Evolutionary conservation across 1,140 invertebrate genomes (phyloP).

Genomic region (Meloidogyne chitwoodi): DNA sequence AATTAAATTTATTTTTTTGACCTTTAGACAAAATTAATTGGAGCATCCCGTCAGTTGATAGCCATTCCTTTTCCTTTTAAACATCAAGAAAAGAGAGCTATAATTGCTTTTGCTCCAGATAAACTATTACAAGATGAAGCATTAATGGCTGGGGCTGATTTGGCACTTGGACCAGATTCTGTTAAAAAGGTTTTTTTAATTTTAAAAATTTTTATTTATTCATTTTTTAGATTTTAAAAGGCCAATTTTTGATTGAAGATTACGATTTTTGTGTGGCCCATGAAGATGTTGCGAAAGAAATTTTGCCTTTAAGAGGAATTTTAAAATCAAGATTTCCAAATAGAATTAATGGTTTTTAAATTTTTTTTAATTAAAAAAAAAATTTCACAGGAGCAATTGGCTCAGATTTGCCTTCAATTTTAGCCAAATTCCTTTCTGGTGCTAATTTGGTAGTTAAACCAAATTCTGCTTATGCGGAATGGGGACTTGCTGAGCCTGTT

Average conservation of each 20-base stretch:
- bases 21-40: conserved; percentile 55
- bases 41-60: conserved; percentile 49
- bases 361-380: conserved; percentile 10
- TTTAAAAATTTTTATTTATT: not conserved
- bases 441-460: conserved; percentile 51
- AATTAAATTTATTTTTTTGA: not conserved
- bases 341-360: conserved; percentile 43
- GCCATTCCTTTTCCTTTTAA: conserved; percentile 52
- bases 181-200: conserved; percentile 47
- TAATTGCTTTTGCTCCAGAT: conserved; percentile 52
- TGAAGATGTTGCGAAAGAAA: conserved; percentile 42
- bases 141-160: conserved; percentile 50
- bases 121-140: conserved; percentile 44
- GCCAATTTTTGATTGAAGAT: conserved; percentile 55
- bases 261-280: conserved; percentile 60
- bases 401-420: conserved; percentile 41
- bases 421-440: conserved; percentile 51
- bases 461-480: conserved; percentile 51
- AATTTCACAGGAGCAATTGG: conserved; percentile 49
- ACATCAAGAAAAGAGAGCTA: conserved; percentile 56
- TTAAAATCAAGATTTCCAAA: conserved; percentile 54
- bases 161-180: conserved; percentile 54
- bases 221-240: conserved; percentile 50
- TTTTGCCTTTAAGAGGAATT: conserved; percentile 53
- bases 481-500: conserved; percentile 51